A percentile compares a stretch with the other conserved stretches of the same genome.
These are phyloP conservation scores for Orientallactaga bullata DNA, from an alignment of 2,113 vertebrate genomes.

Conservation along the genomic window DNA sequence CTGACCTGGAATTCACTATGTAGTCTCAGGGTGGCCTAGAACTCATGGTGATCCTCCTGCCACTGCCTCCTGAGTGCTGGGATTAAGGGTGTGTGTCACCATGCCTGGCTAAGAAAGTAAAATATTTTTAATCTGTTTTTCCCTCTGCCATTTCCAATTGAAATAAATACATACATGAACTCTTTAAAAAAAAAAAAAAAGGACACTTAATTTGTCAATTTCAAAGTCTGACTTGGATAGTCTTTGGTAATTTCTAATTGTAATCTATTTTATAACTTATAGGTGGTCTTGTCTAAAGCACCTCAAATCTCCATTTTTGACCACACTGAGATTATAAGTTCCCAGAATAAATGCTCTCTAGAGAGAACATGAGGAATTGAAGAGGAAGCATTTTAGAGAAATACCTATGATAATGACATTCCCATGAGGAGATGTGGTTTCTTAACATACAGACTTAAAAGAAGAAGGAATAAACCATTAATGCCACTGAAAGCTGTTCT, in stretches of 20 bases:
- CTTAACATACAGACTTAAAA: background rate
- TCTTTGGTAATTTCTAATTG: background rate
- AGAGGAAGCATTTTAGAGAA: slow-evolving; percentile 6
- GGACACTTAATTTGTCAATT: background rate
- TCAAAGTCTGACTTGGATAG: background rate
- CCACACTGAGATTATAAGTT: background rate
- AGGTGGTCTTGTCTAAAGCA: background rate
- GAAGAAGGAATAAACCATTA: background rate
- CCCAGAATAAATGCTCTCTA: background rate
- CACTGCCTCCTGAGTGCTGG: too few species aligned
- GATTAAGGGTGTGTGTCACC: too few species aligned
- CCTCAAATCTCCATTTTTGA: background rate
- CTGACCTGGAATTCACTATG: too few species aligned
- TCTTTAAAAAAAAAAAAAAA: background rate
- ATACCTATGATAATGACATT: background rate
- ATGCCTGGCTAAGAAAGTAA: too few species aligned
- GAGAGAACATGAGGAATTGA: background rate
- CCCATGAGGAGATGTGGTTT: background rate
- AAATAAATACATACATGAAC: too few species aligned
- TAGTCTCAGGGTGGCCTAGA: too few species aligned
- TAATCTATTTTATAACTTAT: background rate
- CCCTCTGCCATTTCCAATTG: too few species aligned
- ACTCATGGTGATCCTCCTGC: too few species aligned
- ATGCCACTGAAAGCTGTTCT: slow-evolving; percentile 21
- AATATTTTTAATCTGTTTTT: too few species aligned